Conservation (phyloP, 2,113 vertebrate species). For the Telmatochromis sp. region DNA sequence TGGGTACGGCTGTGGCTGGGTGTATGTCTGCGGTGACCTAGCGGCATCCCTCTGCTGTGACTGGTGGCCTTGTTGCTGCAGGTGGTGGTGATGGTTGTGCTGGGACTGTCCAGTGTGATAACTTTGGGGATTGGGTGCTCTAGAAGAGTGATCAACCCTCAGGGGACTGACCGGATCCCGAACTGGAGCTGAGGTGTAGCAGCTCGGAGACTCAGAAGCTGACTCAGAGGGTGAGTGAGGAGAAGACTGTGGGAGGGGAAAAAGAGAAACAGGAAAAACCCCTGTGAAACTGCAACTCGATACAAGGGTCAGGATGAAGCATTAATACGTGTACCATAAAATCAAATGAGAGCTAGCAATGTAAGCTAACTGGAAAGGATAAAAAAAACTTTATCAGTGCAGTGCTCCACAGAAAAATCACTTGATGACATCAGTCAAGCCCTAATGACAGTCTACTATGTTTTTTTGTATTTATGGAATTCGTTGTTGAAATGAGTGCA, state of each 20-base stretch:
- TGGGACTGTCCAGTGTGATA: conserved; percentile 46
- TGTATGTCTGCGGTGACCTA: not conserved
- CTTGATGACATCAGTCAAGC: not conserved
- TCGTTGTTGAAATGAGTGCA: not conserved
- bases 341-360: not conserved
- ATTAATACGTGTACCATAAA: not conserved
- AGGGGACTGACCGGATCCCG: conserved; percentile 77
- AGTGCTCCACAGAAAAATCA: not conserved
- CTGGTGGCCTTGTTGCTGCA: not conserved
- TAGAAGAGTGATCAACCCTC: conserved; percentile 77
- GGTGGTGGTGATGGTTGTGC: conserved; percentile 21
- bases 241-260: not conserved
- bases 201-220: conserved; percentile 20
- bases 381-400: not conserved
- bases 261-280: not conserved
- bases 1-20: not conserved
- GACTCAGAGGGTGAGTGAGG: conserved; percentile 27
- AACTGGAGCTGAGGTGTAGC: conserved; percentile 67
- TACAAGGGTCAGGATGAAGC: not conserved
- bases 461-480: not conserved
- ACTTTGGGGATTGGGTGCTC: conserved; percentile 67
- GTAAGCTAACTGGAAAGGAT: not conserved
- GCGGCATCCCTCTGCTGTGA: conserved; percentile 24
- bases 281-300: not conserved
- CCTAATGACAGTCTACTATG: not conserved